A percentile compares a stretch with the other conserved stretches of the same genome.
These are phyloP conservation scores for Phrynocephalus versicolor DNA, from an alignment of 2,113 vertebrate species.

Conservation along the genomic window DNA sequence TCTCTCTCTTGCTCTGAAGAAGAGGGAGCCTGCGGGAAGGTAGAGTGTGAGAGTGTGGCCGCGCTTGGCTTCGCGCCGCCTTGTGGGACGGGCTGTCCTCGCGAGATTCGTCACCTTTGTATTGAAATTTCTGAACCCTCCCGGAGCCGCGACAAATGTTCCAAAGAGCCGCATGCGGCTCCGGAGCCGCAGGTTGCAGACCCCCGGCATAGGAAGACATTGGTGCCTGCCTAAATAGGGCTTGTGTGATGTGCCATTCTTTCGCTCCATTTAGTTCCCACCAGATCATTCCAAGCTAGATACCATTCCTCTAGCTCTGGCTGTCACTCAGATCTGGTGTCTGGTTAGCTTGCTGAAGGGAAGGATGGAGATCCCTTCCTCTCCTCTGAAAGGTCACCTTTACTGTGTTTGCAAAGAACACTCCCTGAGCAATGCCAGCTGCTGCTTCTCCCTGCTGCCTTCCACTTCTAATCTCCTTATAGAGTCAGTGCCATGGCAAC, in stretches of 20 bases:
- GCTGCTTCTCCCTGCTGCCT: conserved; percentile 64
- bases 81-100: too few relatives aligned
- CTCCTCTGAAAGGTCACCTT: conserved; percentile 51
- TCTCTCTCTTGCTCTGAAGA: too few relatives aligned
- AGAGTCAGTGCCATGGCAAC: conserved; percentile 78
- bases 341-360: not conserved
- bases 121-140: too few relatives aligned
- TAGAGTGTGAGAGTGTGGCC: too few relatives aligned
- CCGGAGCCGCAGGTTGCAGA: too few relatives aligned
- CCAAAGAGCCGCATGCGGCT: too few relatives aligned
- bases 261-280: not conserved
- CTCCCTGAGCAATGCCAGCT: conserved; percentile 37
- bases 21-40: too few relatives aligned
- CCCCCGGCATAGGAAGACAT: too few relatives aligned
- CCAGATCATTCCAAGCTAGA: not conserved
- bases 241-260: conserved; percentile 18
- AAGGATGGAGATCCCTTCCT: conserved; percentile 6
- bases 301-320: not conserved
- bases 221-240: too few relatives aligned
- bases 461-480: conserved; percentile 61
- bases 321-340: not conserved
- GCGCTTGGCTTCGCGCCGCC: too few relatives aligned
- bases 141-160: too few relatives aligned
- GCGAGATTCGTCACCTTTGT: too few relatives aligned
- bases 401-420: not conserved